Base-by-base conservation (phyloP, 2,113 vertebrate genomes). In the Sinosuthora webbiana region DNA sequence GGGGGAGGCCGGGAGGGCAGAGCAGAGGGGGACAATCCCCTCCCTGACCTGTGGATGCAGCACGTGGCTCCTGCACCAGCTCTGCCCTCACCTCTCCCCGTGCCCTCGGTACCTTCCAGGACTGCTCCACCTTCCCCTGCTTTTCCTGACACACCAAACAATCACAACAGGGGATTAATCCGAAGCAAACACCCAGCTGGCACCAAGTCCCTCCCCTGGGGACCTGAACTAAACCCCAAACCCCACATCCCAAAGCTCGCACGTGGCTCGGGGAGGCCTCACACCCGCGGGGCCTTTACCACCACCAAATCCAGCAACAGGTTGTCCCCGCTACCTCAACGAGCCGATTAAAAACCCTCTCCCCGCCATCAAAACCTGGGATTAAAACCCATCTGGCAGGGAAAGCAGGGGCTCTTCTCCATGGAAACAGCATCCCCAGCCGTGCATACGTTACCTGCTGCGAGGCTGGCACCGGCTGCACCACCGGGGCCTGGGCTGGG, bases 401-500 rank as follows among this genome's bases (percentile, higher is more conserved):
- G 52, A 59, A 86, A 94, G 4, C 22, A 50, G 69, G 69, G 83
- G n/a, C 56, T 39, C 10, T 35, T 89, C 52, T 80, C 74, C 76
- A 91, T 55, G 82, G 33, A 47, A 84, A 79, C 78, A 7, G 79
- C 86, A 56, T 30, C 39, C 64, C 90, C 83, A 67, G 87, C 71
- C 53, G 89, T 7, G 89, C 55, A 6, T 44, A 70, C 35, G 4
- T 96, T 98, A 99, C 99, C 99, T 99, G 99, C 89, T 99, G 99
- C 5, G 99, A 99, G 4, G 99, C 98, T 35, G 99, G 99, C 75
- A 99, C 99, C 0, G 99, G 98, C 97, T 99, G 99, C 83, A 99
- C 99, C 39, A 99, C 99, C 0, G 99, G 99, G 1, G 99, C 99
- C 89, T 98, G 99, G 74, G 98, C 97, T 13, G 99, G 97, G 10